A percentile compares a stretch with the other conserved stretches of the same genome.
phyloP scores from a whole-genome alignment of 30 jellyfish, hydroid and myxozoan genomes.

The Hydra vulgaris region DNA sequence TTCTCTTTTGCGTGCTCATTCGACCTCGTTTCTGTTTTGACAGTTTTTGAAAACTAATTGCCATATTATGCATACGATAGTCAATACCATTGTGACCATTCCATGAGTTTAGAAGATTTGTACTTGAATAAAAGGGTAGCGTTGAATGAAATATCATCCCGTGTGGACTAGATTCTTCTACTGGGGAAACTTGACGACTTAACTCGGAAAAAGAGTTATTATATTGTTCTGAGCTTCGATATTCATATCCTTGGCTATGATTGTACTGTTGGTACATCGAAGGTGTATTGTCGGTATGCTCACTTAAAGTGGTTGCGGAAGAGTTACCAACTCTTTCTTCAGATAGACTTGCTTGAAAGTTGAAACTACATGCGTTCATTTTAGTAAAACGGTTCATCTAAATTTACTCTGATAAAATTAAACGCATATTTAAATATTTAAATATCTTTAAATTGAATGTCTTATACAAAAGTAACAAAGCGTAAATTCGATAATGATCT shows the following conservation, averaged over 20 bases:
- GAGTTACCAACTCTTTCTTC: neutral
- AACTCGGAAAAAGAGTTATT: neutral
- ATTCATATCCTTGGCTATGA: neutral
- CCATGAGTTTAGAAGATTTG: neutral
- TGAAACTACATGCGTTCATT: neutral
- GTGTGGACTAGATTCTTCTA: neutral
- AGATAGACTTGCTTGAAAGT: neutral
- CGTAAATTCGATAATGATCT: neutral
- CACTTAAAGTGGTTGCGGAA: neutral
- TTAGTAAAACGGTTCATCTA: neutral
- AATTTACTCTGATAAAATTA: neutral
- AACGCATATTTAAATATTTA: too few species aligned
- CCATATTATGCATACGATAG: neutral
- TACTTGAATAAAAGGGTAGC: neutral
- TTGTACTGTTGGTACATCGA: neutral
- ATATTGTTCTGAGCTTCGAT: neutral
- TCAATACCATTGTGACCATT: neutral
- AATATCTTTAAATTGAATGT: neutral
- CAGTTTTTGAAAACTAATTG: neutral
- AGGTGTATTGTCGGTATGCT: neutral
- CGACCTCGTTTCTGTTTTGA: constrained; percentile 67
- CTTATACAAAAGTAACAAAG: neutral
- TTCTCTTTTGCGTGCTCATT: constrained; percentile 79
- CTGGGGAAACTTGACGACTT: neutral
- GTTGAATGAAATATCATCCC: neutral